phyloP scores from a whole-genome alignment of 2,113 vertebrate species.

The Bettongia penicillata region DNA sequence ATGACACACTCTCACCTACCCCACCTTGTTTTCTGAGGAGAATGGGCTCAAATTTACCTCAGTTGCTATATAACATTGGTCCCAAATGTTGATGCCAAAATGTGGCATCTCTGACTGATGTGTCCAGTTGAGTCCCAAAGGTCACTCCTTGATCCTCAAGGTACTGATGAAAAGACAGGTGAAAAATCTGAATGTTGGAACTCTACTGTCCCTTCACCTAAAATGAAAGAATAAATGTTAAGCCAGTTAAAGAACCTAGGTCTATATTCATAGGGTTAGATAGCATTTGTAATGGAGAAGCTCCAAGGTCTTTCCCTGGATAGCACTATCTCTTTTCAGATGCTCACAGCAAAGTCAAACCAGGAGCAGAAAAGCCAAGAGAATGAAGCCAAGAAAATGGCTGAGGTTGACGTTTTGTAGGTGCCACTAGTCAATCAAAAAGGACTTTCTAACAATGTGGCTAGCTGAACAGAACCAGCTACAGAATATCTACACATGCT shows the following conservation, averaged over 20 bases:
- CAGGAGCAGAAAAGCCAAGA: not conserved
- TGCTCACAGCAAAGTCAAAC: not conserved
- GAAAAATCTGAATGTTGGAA: not conserved
- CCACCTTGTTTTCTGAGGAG: not conserved
- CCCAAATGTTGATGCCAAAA: not conserved
- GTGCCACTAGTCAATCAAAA: not conserved
- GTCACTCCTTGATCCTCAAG: not conserved
- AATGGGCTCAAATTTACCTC: not conserved
- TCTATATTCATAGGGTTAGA: not conserved
- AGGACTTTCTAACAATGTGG: not conserved
- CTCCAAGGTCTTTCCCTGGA: not conserved
- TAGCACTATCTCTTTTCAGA: not conserved
- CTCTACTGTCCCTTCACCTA: not conserved
- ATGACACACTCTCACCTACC: not conserved
- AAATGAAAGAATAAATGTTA: not conserved
- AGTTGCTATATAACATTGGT: not conserved
- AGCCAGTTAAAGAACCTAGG: not conserved
- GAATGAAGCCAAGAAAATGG: not conserved
- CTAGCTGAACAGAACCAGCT: not conserved
- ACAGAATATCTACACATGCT: not conserved
- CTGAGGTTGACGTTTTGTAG: not conserved
- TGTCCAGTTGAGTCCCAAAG: not conserved
- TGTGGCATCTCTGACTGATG: not conserved
- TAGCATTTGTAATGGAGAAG: not conserved
- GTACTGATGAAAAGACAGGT: not conserved